Evolutionary conservation across 2,113 vertebrate genomes (phyloP), one percentile per base, ranked within the genome.

Genomic region (Lepus europaeus): DNA sequence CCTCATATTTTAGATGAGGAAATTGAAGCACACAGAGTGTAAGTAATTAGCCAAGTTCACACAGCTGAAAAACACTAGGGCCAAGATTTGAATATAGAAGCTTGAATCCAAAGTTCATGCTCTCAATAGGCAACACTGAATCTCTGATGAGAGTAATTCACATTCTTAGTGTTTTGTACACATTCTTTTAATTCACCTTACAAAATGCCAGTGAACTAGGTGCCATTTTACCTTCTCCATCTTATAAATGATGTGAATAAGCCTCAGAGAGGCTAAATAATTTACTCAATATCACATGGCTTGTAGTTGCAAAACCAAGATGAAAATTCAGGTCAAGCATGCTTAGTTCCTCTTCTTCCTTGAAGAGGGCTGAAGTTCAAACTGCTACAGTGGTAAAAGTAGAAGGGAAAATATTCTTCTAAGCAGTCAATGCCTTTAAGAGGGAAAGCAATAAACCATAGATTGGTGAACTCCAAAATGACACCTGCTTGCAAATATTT

Each of bases 151-250:
- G n/a, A 81, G n/a, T 39, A 89, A n/a, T 12, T 93, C 22, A 23
- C 3, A 80, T 80, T 93, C 10, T 89, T 70, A 87, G 31, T 73
- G 45, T 85, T 93, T 94, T 81, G 25, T 1, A 87, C 5, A 3
- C 12, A 87, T 85, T 87, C 94, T 95, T n/a, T 80, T 33, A 94
- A 76, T 74, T 76, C 31, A 78, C 53, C 45, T 53, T n/a, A 96
- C 36, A 96, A 92, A 95, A 76, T 63, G 2, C 19, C 29, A 72
- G 11, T 61, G 78, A 92, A 92, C 45, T 59, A 16, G 29, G 16
- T 56, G 20, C 4, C 56, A 66, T 93, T 94, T 79, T 89, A 87
- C 83, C 66, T 91, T 2, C 10, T 56, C 5, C 13, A 68, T 73
- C 31, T 89, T 83, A 61, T 78, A 79, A 59, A 29, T 80, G 22